Conservation (phyloP, 2,888 invertebrate genomes). For the Lepetodrilus schrolli region DNA sequence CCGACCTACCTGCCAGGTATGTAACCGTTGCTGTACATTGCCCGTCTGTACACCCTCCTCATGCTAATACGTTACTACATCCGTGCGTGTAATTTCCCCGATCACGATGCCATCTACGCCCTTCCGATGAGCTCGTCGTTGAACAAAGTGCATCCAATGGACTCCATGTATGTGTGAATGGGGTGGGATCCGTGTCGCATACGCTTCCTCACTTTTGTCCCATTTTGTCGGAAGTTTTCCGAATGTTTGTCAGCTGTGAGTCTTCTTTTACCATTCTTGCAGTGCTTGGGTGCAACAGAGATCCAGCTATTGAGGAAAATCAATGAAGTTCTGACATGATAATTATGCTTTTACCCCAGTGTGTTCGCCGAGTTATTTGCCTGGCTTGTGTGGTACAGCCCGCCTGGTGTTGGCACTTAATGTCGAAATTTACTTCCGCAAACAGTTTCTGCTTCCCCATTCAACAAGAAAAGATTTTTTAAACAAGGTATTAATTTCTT, state of each 20-base stretch:
- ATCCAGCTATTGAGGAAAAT: constrained; percentile 1
- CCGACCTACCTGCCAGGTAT: constrained; percentile 27
- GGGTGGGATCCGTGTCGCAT: too few species aligned
- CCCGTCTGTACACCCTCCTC: not conserved
- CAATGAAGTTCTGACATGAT: constrained; percentile 30
- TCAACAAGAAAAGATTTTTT: not conserved
- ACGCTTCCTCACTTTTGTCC: not conserved
- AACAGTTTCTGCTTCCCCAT: not conserved
- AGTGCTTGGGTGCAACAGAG: not conserved
- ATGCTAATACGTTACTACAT: not conserved
- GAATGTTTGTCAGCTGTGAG: not conserved
- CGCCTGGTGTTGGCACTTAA: constrained; percentile 4
- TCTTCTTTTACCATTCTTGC: not conserved
- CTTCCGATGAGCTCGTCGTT: too few species aligned
- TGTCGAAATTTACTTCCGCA: not conserved
- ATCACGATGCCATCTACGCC: not conserved
- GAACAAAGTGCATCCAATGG: too few species aligned
- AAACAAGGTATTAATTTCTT: not conserved
- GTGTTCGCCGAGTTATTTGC: not conserved
- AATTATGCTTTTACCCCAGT: constrained; percentile 20
- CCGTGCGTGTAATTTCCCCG: not conserved
- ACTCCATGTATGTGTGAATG: too few species aligned
- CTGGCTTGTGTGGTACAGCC: not conserved
- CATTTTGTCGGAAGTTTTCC: not conserved
- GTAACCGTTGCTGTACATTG: constrained; percentile 28